A percentile compares a stretch with the other conserved stretches of the same genome.
Conservation (phyloP, 2,888 invertebrate species). For the Brachyptera putata region DNA sequence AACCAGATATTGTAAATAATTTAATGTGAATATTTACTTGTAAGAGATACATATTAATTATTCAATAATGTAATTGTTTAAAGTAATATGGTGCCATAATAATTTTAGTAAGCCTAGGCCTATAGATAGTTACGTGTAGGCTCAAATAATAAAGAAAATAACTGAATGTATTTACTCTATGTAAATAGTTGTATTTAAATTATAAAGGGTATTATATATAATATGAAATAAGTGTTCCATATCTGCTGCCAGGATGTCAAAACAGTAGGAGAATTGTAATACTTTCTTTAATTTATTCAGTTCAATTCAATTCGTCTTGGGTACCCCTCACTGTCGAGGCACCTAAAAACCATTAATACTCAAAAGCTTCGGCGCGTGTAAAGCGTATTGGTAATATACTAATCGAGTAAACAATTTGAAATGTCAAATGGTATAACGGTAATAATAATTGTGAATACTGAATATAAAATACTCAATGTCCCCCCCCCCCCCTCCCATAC, state of each 20-base stretch:
- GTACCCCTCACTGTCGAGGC: no score
- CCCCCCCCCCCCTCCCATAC: slow-evolving; percentile 3
- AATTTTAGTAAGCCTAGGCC: not conserved
- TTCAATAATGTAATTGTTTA: not conserved
- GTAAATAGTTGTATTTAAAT: no score
- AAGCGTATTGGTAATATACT: not conserved
- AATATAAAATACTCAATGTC: slow-evolving; percentile 6
- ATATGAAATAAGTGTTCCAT: no score
- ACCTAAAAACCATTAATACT: not conserved
- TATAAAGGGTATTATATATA: no score
- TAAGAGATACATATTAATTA: not conserved
- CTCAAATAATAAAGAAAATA: no score
- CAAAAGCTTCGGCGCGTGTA: not conserved
- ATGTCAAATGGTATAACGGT: no score
- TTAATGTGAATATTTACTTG: not conserved
- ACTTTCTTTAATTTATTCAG: no score
- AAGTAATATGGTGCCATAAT: slow-evolving; percentile 10
- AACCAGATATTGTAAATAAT: slow-evolving; percentile 4
- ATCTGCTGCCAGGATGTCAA: no score
- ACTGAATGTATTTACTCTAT: no score
- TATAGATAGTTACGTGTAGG: not conserved
- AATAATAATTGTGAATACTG: not conserved
- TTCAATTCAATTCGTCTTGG: no score
- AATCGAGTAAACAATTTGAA: not conserved
- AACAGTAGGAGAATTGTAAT: no score